Percentiles rank a stretch among this genome's conserved stretches.
These are phyloP conservation scores for Rhorus exstirpatorius DNA, from an alignment of 2,888 invertebrate genomes.

Conservation along the genomic window DNA sequence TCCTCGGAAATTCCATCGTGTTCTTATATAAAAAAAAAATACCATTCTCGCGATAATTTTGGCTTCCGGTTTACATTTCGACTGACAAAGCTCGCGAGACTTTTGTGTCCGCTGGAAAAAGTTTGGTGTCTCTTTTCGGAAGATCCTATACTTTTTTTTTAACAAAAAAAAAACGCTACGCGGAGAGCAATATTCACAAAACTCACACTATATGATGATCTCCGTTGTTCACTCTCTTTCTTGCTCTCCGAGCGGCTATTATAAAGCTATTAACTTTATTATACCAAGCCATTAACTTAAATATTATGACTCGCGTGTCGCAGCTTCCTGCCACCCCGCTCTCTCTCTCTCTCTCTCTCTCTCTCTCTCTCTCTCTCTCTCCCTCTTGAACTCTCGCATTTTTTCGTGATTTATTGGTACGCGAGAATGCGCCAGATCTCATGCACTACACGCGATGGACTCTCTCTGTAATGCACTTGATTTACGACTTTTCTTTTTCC, in stretches of 20 bases:
- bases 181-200: constrained; percentile 43
- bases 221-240: constrained; percentile 64
- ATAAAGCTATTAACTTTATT: constrained; percentile 86
- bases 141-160: constrained; percentile 22
- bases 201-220: constrained; percentile 53
- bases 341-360: constrained; percentile 69
- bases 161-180: neutral
- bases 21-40: neutral
- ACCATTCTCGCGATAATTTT: constrained; percentile 18
- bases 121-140: neutral
- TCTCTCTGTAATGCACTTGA: constrained; percentile 33
- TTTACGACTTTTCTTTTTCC: constrained; percentile 49
- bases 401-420: constrained; percentile 81
- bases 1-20: constrained; percentile 15
- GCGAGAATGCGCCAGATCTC: constrained; percentile 74
- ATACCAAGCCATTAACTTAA: constrained; percentile 85
- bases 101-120: neutral
- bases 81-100: constrained; percentile 11
- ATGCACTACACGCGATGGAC: constrained; percentile 28
- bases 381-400: constrained; percentile 56
- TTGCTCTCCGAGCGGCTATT: constrained; percentile 80
- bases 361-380: constrained; percentile 72
- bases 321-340: constrained; percentile 74
- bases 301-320: constrained; percentile 86
- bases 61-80: constrained; percentile 31